phyloP scores from a whole-genome alignment of 2,888 invertebrate species.

The Norana najaformis region DNA sequence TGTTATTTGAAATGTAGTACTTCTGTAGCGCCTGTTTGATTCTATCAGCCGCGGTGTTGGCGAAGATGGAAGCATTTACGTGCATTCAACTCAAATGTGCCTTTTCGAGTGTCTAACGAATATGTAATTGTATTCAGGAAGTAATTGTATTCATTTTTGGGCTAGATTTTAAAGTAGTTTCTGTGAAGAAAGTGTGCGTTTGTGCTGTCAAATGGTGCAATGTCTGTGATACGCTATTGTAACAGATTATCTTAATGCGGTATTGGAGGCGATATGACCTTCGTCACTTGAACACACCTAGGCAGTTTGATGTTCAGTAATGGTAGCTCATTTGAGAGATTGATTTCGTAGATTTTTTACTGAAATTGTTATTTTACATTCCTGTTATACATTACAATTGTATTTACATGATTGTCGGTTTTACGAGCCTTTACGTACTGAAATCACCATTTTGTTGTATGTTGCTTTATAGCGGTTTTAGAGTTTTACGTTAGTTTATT shows the following conservation, averaged over 20 bases:
- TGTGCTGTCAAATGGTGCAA: no score
- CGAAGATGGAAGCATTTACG: no score
- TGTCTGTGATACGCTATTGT: background rate
- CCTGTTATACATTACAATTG: background rate
- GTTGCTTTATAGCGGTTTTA: background rate
- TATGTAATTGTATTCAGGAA: background rate
- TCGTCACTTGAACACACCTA: background rate
- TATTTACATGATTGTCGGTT: background rate
- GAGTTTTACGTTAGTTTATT: no score
- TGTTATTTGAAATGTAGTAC: background rate
- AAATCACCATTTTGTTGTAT: background rate
- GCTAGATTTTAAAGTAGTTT: background rate
- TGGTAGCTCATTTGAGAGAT: background rate
- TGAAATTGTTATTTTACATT: background rate
- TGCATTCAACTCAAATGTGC: background rate
- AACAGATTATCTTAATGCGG: background rate
- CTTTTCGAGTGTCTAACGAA: background rate
- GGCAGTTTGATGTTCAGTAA: background rate
- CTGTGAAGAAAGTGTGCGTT: background rate
- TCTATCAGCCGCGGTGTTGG: no score
- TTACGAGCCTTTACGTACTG: background rate
- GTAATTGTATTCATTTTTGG: background rate
- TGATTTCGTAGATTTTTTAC: background rate
- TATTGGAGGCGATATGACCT: no score
- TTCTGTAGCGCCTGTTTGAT: no score